Evolutionary conservation across 2,888 invertebrate genomes (phyloP).

Genomic region (Myopa testacea): DNA sequence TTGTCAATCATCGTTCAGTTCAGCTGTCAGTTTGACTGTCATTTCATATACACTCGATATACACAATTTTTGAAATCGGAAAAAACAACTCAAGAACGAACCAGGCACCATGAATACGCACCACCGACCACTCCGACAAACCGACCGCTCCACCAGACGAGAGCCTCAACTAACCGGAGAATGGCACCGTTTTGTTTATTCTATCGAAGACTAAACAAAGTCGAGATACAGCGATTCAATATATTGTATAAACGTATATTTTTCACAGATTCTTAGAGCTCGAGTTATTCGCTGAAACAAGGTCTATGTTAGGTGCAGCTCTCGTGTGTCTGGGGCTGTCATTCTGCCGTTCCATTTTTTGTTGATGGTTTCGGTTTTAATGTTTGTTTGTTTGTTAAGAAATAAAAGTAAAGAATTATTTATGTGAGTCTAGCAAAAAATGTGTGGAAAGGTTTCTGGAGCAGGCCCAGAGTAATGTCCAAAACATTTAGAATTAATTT

Average conservation of each 20-base stretch:
- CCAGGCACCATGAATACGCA: neutral
- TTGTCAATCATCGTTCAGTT: neutral
- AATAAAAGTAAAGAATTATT: too few relatives aligned
- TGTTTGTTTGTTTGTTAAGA: neutral
- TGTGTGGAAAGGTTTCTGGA: too few relatives aligned
- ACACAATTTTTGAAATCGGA: neutral
- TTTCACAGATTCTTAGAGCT: constrained; percentile 2
- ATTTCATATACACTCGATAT: neutral
- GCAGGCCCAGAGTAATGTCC: too few relatives aligned
- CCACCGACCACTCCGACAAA: neutral
- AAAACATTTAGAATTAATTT: too few relatives aligned
- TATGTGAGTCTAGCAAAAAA: too few relatives aligned
- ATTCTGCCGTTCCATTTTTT: neutral
- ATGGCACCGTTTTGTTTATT: constrained; percentile 2
- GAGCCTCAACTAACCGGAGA: neutral
- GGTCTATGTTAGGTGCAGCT: constrained; percentile 58
- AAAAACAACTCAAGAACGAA: neutral
- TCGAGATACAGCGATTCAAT: neutral
- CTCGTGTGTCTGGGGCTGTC: neutral
- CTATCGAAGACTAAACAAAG: constrained; percentile 6
- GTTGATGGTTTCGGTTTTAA: neutral
- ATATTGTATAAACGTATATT: neutral
- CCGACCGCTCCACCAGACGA: too few relatives aligned
- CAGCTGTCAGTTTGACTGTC: neutral
- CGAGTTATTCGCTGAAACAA: constrained; percentile 51